Evolutionary conservation across 2,113 vertebrate species (phyloP).

Genomic region (Scomber colias): DNA sequence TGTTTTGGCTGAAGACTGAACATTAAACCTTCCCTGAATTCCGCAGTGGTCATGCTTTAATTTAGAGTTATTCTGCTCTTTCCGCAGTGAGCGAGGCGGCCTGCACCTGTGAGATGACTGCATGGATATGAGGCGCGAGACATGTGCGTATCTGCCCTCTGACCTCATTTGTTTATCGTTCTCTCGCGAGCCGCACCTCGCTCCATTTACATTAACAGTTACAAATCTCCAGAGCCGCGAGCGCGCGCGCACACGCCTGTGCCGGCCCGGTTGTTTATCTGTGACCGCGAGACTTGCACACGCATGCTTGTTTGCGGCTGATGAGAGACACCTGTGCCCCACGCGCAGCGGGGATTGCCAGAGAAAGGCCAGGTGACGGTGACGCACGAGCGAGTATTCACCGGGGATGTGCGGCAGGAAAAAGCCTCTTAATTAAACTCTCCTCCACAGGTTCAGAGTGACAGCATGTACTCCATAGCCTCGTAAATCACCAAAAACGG

Average conservation of each 20-base stretch:
- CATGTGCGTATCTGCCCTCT: conserved; percentile 77
- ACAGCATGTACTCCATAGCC: background rate
- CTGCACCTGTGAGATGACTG: conserved; percentile 84
- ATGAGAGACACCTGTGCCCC: conserved; percentile 83
- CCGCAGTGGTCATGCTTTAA: conserved; percentile 80
- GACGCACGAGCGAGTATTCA: conserved; percentile 56
- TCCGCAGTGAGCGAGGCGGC: conserved; percentile 35
- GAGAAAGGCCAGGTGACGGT: conserved; percentile 59
- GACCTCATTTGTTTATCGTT: conserved; percentile 85
- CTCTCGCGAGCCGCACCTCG: conserved; percentile 76
- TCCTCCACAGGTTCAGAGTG: background rate
- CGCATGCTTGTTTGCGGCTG: conserved; percentile 62
- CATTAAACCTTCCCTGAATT: conserved; percentile 75
- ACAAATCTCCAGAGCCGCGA: conserved; percentile 13
- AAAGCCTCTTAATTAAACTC: conserved; percentile 48
- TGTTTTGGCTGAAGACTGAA: conserved; percentile 75
- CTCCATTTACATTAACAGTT: conserved; percentile 81
- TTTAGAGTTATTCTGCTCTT: conserved; percentile 65
- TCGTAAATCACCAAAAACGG: background rate
- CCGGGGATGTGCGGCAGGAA: conserved; percentile 39
- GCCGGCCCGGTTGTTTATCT: conserved; percentile 4
- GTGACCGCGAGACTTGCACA: conserved; percentile 56
- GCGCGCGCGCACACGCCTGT: conserved; percentile 21
- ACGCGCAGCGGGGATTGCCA: conserved; percentile 55
- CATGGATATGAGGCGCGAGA: conserved; percentile 76